phyloP scores from a whole-genome alignment of 2,888 invertebrate genomes.

The Chirona hameri region DNA sequence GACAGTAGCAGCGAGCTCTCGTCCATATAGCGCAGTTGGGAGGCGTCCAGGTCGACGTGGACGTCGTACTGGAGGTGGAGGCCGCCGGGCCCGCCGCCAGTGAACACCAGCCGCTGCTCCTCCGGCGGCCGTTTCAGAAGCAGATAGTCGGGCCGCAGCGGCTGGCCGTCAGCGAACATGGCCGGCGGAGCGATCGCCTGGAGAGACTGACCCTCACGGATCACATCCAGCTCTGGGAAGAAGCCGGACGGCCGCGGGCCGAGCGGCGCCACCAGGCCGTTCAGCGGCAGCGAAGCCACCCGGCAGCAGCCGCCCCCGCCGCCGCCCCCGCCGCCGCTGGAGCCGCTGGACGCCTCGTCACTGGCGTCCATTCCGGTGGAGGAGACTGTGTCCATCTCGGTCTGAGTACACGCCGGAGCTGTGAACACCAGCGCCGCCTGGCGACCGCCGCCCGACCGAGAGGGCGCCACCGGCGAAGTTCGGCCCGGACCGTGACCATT shows the following conservation, averaged over 20 bases:
- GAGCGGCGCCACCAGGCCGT: constrained; percentile 37
- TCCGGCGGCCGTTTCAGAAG: constrained; percentile 35
- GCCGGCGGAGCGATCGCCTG: constrained; percentile 37
- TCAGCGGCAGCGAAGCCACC: constrained; percentile 34
- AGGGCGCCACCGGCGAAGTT: neutral
- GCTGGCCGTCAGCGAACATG: constrained; percentile 38
- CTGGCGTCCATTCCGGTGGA: neutral
- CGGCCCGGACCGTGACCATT: neutral
- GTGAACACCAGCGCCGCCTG: neutral
- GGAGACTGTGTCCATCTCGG: neutral
- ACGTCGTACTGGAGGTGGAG: constrained; percentile 62
- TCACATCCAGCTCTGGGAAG: constrained; percentile 46
- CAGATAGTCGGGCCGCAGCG: constrained; percentile 33
- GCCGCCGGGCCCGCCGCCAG: constrained; percentile 50
- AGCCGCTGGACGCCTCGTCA: constrained; percentile 7
- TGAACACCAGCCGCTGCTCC: neutral
- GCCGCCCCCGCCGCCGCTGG: neutral
- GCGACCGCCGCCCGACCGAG: neutral
- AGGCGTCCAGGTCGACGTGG: constrained; percentile 72
- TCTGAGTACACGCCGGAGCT: neutral
- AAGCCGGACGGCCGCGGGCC: constrained; percentile 53
- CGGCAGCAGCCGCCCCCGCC: constrained; percentile 12
- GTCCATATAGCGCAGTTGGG: constrained; percentile 86
- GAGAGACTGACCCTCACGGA: constrained; percentile 31
- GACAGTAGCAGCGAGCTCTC: constrained; percentile 81